Percentiles rank a stretch among this genome's conserved stretches.
These are phyloP conservation scores for Scrobipalpa costella DNA, from an alignment of 2,888 invertebrate genomes.

Conservation along the genomic window DNA sequence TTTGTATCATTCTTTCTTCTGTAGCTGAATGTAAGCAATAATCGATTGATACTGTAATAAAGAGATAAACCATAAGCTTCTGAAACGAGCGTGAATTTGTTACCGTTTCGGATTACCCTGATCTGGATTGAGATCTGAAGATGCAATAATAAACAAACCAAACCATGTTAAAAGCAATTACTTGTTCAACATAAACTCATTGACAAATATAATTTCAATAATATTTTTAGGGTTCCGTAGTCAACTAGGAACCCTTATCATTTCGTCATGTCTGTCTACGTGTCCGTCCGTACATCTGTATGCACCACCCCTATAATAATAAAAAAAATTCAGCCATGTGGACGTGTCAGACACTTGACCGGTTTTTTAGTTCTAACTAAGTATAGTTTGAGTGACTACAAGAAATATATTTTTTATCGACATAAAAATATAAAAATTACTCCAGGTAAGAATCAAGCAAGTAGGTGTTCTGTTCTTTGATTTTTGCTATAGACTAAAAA, in stretches of 20 bases:
- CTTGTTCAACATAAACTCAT: not conserved
- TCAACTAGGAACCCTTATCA: no score
- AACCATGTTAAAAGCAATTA: not conserved
- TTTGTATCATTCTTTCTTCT: not conserved
- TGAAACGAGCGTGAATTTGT: not conserved
- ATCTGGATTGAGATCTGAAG: not conserved
- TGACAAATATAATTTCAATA: not conserved
- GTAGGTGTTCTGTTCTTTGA: not conserved
- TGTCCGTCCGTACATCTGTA: no score
- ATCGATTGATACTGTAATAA: not conserved
- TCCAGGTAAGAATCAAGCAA: no score
- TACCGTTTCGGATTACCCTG: not conserved
- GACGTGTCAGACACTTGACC: no score
- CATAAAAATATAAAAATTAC: no score
- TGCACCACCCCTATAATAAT: no score
- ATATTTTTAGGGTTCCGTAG: no score
- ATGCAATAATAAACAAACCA: not conserved
- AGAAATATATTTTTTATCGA: no score
- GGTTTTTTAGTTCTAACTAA: no score
- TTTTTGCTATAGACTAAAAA: not conserved
- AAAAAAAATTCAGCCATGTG: no score
- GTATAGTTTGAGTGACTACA: no score
- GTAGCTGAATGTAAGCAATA: not conserved
- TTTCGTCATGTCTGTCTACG: no score
- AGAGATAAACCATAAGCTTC: conserved; percentile 3